Evolutionary conservation across 2,797 vertebrate genomes (phyloP).

Genomic region (Tarsius wallacei): DNA sequence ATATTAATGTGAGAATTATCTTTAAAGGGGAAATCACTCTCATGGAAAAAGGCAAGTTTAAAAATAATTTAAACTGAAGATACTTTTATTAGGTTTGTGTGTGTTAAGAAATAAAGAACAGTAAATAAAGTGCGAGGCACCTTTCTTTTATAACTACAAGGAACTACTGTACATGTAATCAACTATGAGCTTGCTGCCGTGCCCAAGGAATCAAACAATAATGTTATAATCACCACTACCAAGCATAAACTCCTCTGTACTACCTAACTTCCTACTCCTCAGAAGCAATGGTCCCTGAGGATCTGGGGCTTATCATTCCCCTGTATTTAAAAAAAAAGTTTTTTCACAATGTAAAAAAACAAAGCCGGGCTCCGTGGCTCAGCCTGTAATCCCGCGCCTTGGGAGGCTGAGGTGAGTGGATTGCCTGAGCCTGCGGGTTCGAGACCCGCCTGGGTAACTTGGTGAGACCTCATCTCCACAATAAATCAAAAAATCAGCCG

Average conservation of each 20-base stretch:
- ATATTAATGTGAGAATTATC: neutral
- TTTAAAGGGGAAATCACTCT: slow-evolving; percentile 16
- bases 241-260: neutral
- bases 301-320: neutral
- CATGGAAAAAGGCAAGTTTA: slow-evolving; percentile 11
- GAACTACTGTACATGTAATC: neutral
- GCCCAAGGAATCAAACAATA: neutral
- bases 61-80: neutral
- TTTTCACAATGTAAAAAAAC: too few relatives aligned
- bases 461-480: too few relatives aligned
- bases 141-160: neutral
- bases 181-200: neutral
- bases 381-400: too few relatives aligned
- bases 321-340: too few relatives aligned
- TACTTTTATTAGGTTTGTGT: neutral
- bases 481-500: too few relatives aligned
- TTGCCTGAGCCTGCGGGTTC: too few relatives aligned
- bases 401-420: too few relatives aligned
- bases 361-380: too few relatives aligned
- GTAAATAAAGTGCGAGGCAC: neutral
- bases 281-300: neutral
- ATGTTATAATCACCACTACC: neutral
- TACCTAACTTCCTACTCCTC: neutral
- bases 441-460: too few relatives aligned
- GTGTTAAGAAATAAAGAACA: neutral